These are phyloP conservation scores for Oreonectes daqikongensis DNA, from an alignment of 2,797 vertebrate genomes.

Conservation along the genomic window DNA sequence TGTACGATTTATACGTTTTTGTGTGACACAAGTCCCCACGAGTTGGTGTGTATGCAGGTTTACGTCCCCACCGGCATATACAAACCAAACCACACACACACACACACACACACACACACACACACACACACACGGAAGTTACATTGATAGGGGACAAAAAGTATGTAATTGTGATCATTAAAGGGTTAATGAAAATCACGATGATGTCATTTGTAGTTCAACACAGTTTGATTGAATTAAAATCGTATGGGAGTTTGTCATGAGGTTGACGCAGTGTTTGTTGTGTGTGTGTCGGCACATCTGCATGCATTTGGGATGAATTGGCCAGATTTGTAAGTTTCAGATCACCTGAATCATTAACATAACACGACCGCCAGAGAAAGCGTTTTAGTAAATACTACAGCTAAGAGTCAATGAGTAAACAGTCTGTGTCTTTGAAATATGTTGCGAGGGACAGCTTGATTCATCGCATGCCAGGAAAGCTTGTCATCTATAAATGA, in stretches of 20 bases:
- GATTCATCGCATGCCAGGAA: not conserved
- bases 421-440: conserved; percentile 14
- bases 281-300: not conserved
- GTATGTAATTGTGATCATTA: conserved; percentile 3
- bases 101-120: conserved; percentile 14
- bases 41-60: no score
- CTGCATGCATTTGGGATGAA: conserved; percentile 2
- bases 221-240: not conserved
- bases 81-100: conserved; percentile 38
- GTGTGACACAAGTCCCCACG: no score
- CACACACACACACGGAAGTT: not conserved
- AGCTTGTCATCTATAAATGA: conserved; percentile 25
- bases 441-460: conserved; percentile 21
- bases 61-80: no score
- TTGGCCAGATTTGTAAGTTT: not conserved
- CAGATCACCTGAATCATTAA: not conserved
- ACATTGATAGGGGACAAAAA: conserved; percentile 10
- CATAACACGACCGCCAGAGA: not conserved
- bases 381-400: conserved; percentile 6
- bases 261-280: not conserved
- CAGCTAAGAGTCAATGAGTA: not conserved
- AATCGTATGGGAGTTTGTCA: conserved; percentile 1
- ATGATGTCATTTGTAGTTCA: conserved; percentile 22
- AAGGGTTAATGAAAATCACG: not conserved
- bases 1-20: no score